Evolutionary conservation across 2,113 vertebrate species (phyloP), one percentile per base, ranked within the genome.

Genomic region (Epinephelus moara): DNA sequence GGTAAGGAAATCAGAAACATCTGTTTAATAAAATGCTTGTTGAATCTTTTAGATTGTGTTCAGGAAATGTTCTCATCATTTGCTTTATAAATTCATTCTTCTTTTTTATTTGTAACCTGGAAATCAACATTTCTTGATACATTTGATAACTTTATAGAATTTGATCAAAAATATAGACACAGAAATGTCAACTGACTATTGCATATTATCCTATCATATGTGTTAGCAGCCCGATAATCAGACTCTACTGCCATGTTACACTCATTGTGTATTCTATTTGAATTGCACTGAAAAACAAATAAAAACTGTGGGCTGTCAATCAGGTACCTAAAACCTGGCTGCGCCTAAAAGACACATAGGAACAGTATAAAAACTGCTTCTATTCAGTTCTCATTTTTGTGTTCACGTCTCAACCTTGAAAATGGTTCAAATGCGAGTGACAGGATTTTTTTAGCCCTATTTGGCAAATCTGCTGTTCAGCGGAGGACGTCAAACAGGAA

Each of bases 351-450:
- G 45, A 45, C 52, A 8, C 33, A 30, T 30, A 25, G 68, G 19
- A 23, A 56, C 19, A 25, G 18, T 7, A 11, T 21, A 30, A 49
- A 45, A 70, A 13, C 25, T 14, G 3, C 50, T 40, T 49, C 37
- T 23, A 53, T 10, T 63, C 30, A 80, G 5, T 6, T 70, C 30
- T 60, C 27, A 25, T 0, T 17, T 66, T 59, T 60, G 25, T 14
- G 18, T 21, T 70, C 2, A 40, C 10, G 14, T 47, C 3, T 14
- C n/a, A 27, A 30, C 73, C 25, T 3, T 0, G 0, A 17, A 27
- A 13, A 42, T 12, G 42, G 17, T 25, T 74, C 3, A 27, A 33
- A 59, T 9, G 25, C 52, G 53, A 17, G 70, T 30, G 82, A 63
- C 8, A 1, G 13, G 49, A 66, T 59, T 70, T 67, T 67, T 7